Evolutionary conservation across 2,797 vertebrate species (phyloP).

Genomic region (Gobio occitaniae): DNA sequence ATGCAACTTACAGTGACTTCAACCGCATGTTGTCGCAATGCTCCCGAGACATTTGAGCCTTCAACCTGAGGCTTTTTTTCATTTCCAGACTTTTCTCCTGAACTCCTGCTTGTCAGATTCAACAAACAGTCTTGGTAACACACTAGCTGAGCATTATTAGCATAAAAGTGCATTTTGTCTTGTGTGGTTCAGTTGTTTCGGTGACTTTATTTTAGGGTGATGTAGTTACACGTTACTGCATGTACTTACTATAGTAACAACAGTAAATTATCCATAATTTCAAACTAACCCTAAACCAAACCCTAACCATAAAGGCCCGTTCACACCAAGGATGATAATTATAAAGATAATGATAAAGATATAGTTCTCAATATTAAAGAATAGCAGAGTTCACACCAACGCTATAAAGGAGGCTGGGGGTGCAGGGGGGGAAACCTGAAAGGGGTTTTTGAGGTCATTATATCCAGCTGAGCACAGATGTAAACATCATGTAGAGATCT

Average conservation of each 20-base stretch:
- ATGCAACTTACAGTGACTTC: neutral
- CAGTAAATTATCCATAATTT: no score
- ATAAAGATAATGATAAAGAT: no score
- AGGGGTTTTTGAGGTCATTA: slow-evolving; percentile 46
- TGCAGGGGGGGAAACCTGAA: slow-evolving; percentile 7
- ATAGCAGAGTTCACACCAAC: no score
- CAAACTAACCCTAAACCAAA: no score
- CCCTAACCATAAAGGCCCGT: no score
- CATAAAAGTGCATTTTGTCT: slow-evolving; percentile 10
- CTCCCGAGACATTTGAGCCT: neutral
- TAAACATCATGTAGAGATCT: slow-evolving; percentile 51
- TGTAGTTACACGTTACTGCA: no score
- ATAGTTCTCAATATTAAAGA: no score
- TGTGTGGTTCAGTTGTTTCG: slow-evolving; percentile 8
- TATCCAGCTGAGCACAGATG: slow-evolving; percentile 29
- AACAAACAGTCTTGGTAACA: slow-evolving; percentile 21
- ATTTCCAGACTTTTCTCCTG: neutral
- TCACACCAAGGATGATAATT: no score
- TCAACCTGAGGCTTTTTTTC: neutral
- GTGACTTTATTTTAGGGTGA: no score
- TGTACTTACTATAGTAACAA: no score
- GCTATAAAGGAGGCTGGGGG: neutral
- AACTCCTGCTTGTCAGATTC: neutral
- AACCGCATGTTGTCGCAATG: neutral
- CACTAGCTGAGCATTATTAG: neutral